Conservation (phyloP, 2,888 invertebrate species). For the Brachypterus glaber region DNA sequence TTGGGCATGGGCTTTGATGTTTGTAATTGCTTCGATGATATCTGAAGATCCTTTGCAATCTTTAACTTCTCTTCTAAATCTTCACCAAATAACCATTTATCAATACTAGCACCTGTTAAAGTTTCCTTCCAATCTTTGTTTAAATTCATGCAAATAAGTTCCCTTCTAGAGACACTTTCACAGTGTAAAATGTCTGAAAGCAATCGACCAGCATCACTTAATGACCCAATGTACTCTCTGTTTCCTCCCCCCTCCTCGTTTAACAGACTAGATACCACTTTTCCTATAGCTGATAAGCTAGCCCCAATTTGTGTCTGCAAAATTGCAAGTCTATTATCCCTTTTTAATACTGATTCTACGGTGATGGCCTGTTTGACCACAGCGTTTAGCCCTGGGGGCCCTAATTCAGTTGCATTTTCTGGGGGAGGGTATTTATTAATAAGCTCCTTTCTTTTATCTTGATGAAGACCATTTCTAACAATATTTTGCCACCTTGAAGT, state of each 20-base stretch:
- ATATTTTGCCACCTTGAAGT: no score
- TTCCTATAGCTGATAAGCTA: not conserved
- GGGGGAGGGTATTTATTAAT: no score
- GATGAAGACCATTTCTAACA: no score
- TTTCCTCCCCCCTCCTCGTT: conserved; percentile 1
- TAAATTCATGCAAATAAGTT: not conserved
- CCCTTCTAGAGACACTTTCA: not conserved
- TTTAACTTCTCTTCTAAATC: conserved; percentile 1
- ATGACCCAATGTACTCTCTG: not conserved
- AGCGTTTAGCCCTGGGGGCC: not conserved
- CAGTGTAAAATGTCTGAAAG: not conserved
- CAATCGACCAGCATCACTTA: not conserved
- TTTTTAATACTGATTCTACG: not conserved
- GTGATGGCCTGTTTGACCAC: not conserved
- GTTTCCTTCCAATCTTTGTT: not conserved
- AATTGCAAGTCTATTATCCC: not conserved
- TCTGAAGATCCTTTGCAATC: not conserved
- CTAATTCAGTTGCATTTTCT: not conserved
- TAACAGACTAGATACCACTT: not conserved
- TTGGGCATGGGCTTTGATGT: no score
- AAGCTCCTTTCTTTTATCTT: no score
- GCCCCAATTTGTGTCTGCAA: not conserved
- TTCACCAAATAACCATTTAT: not conserved
- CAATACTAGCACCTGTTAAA: not conserved
- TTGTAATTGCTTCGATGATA: not conserved